Base-by-base conservation (phyloP, 2,888 invertebrate genomes). In the Augiades crinisus region DNA sequence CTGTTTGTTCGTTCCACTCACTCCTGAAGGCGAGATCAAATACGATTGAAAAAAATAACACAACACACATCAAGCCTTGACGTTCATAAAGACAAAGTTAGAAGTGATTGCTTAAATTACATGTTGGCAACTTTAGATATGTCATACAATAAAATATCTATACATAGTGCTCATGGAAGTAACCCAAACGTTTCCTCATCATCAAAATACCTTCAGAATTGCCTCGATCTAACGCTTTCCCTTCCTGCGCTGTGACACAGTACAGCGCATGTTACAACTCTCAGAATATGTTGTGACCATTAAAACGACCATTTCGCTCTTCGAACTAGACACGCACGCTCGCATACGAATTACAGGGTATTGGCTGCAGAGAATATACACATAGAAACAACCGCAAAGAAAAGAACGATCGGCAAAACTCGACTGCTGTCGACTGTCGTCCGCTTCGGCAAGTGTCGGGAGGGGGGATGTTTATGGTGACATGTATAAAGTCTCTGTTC, bases 341-440 rank as follows among this genome's bases (percentile, higher is more conserved):
- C n/a, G n/a, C n/a, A n/a, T n/a, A n/a, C n/a, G n/a, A n/a, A n/a
- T n/a, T n/a, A n/a, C n/a, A n/a, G 10, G 10, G n/a, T 10, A n/a
- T 1, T 19, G n/a, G 10, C 27, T 3, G 10, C 4, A 27, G 8
- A 30, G 30, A 10, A 7, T 22, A 22, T 8, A 21, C 13, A 44
- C 31, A 12, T 34, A 13, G 12, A 30, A 34, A 3, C 7, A 12
- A 30, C 27, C 37, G 46, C 27, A 47, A 47, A 37, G 24, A 17
- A 46, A 37, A 27, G 22, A 16, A 24, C 37, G 13, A 37, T 47
- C 37, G 46, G 46, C 46, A 47, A 47, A 47, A 37, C 46, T 47
- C 46, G 46, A 37, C 37, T 47, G 17, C 37, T 19, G 46, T 47
- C 45, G 45, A 34, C 45, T 22, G 34, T 22, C 34, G 44, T 34